Evolutionary conservation across 2,888 invertebrate species (phyloP).

Genomic region (Drosophila formosana): DNA sequence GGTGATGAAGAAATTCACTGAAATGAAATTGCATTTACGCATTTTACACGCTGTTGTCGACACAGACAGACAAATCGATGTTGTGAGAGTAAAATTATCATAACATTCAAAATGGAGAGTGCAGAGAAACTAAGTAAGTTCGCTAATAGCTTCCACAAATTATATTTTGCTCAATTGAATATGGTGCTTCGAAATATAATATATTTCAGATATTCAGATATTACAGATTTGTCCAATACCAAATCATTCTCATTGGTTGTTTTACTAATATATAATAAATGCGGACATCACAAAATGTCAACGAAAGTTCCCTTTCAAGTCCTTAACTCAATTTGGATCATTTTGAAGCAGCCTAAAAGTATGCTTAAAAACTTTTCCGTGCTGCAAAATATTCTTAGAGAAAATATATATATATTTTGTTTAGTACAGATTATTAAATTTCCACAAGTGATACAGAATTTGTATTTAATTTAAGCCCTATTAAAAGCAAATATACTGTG

Average conservation of each 20-base stretch:
- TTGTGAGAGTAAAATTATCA: constrained; percentile 19
- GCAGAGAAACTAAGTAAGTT: not conserved
- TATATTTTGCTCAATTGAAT: not conserved
- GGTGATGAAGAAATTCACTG: constrained; percentile 47
- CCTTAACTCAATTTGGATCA: not conserved
- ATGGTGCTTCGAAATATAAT: not conserved
- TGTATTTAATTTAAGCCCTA: not conserved
- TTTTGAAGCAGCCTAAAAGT: constrained; percentile 20
- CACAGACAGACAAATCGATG: constrained; percentile 10
- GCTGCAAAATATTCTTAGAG: not conserved
- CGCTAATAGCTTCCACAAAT: not conserved
- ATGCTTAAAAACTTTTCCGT: constrained; percentile 9
- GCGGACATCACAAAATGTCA: not conserved
- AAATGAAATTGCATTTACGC: constrained; percentile 76
- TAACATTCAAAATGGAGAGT: constrained; percentile 2
- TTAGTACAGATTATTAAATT: not conserved
- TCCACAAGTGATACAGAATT: not conserved
- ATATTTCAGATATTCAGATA: not conserved
- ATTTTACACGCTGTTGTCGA: constrained; percentile 33
- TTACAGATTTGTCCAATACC: no score
- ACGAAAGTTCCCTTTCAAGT: not conserved
- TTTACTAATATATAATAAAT: not conserved
- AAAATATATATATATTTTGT: not conserved
- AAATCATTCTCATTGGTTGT: no score
- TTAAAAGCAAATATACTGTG: not conserved